These are phyloP conservation scores for Heliothis subflexa DNA, from an alignment of 1,140 invertebrate species.

Conservation along the genomic window DNA sequence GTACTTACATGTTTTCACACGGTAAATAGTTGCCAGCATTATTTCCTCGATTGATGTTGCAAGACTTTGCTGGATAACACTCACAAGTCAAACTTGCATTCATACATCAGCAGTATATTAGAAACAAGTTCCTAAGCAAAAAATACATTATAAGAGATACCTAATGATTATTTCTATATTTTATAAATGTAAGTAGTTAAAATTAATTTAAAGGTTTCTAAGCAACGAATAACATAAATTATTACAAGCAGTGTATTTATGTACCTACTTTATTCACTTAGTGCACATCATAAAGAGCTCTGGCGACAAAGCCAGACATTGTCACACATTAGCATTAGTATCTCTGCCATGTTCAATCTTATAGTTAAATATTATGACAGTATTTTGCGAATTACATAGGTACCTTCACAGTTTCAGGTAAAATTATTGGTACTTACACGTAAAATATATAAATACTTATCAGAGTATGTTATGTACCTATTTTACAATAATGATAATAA, in stretches of 20 bases:
- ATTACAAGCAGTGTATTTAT: constrained; percentile 61
- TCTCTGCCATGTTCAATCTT: background rate
- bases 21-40: background rate
- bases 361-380: constrained; percentile 8
- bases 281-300: constrained; percentile 13
- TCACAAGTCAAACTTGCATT: constrained; percentile 8
- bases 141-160: constrained; percentile 76
- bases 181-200: constrained; percentile 80
- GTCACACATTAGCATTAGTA: constrained; percentile 4
- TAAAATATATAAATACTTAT: constrained; percentile 39
- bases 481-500: constrained; percentile 58
- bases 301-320: background rate
- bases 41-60: background rate
- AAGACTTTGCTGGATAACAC: background rate
- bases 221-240: constrained; percentile 82
- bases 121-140: constrained; percentile 82
- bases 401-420: background rate
- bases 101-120: constrained; percentile 67
- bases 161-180: constrained; percentile 77
- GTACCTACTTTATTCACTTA: constrained; percentile 48
- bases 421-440: constrained; percentile 12
- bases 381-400: constrained; percentile 19
- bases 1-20: constrained; percentile 55
- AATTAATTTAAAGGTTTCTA: constrained; percentile 81
- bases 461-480: constrained; percentile 34